Conservation (phyloP, 2,797 vertebrate species). For the Periparus ater region DNA sequence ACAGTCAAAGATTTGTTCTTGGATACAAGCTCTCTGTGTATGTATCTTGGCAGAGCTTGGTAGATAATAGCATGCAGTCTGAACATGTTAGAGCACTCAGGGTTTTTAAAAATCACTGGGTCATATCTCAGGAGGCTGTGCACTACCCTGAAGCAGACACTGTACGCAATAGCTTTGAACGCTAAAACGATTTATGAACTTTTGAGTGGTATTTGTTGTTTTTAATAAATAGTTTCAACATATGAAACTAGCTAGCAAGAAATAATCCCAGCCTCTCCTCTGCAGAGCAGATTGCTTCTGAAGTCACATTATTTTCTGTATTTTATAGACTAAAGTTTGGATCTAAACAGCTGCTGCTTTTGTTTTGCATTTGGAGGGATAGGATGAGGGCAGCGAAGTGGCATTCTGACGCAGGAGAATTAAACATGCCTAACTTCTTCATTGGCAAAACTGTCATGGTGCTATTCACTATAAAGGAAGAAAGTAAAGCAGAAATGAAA, state of each 20-base stretch:
- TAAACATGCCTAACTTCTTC: not conserved
- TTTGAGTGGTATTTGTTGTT: not conserved
- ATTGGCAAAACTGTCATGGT: not conserved
- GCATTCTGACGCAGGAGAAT: not conserved
- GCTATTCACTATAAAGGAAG: not conserved
- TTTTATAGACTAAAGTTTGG: not conserved
- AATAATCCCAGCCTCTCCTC: not conserved
- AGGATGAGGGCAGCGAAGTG: not conserved
- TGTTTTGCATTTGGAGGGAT: not conserved
- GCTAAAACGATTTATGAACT: not conserved
- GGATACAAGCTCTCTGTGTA: not conserved
- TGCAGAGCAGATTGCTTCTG: not conserved
- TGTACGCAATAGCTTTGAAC: not conserved
- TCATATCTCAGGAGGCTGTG: not conserved
- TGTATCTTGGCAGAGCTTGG: not conserved
- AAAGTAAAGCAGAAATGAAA: conserved; percentile 16
- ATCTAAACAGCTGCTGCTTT: not conserved
- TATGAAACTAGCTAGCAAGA: not conserved
- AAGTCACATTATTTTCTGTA: not conserved
- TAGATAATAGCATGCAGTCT: not conserved
- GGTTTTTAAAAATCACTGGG: not conserved
- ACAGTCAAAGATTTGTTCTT: not conserved
- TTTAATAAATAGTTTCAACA: not conserved
- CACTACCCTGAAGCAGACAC: not conserved
- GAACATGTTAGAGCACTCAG: not conserved